Base-by-base conservation (phyloP, 2,888 invertebrate genomes). In the Andrena haemorrhoa region DNA sequence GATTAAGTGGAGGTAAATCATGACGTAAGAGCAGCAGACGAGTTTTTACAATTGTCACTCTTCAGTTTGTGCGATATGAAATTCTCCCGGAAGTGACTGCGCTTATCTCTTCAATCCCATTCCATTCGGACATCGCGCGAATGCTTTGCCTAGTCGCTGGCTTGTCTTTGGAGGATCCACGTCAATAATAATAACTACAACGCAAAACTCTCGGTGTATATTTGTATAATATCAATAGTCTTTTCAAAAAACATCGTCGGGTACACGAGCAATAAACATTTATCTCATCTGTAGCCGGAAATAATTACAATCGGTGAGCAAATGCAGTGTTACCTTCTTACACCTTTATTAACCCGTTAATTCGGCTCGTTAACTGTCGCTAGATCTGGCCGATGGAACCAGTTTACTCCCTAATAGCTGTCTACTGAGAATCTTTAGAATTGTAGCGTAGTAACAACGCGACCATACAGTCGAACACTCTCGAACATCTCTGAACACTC, bases 401-500 rank as follows among this genome's bases (percentile, higher is more conserved):
- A 70, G 72, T 74, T 47, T 56, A 58, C 70, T 66, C 76, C 20
- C 65, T 87, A 79, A 66, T 80, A 86, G 73, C 79, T 72, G 81
- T 68, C 84, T 88, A 82, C 63, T 83, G 79, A 87, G 75, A 85
- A 79, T 83, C 70, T 87, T 88, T 86, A 89, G 83, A 88, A 84
- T 88, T 75, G 79, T 71, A 87, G 61, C 76, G 35, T 75, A 87
- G 73, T 84, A 89, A 88, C 81, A 80, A 75, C 75, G 71, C 68
- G 76, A 85, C 61, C 61, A 68, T 74, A 74, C 74, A 73, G 58
- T 81, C 51, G 71, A 79, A 83, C 79, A 75, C 51, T 75, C 68
- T 68, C 26, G 26, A 5, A 12, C 56, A 56, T 56, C 53, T 56
- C 23, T 81, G 74, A 85, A 84, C 73, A 69, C 56, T 72, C 75